These are phyloP conservation scores for Hirtodrosophila trivittata DNA, from an alignment of 2,888 invertebrate species.

Conservation along the genomic window DNA sequence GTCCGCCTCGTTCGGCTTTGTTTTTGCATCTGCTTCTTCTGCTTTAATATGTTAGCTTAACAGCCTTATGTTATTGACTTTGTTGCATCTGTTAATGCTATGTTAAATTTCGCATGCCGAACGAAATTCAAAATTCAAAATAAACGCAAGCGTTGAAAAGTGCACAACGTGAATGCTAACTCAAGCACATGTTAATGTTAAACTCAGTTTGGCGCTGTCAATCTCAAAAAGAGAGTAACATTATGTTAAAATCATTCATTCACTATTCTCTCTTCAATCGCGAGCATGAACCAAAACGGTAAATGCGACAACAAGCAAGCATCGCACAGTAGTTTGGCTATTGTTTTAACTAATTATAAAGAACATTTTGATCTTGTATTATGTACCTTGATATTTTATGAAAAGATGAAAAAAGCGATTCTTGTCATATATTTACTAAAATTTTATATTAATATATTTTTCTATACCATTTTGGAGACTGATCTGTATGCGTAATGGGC, in stretches of 20 bases:
- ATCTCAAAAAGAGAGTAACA: conserved; percentile 13
- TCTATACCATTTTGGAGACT: too few relatives aligned
- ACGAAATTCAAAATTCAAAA: conserved; percentile 8
- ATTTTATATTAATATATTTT: too few relatives aligned
- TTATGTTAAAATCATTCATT: conserved; percentile 24
- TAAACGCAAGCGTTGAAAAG: conserved; percentile 8
- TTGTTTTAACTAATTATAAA: too few relatives aligned
- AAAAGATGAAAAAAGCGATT: too few relatives aligned
- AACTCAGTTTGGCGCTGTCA: conserved; percentile 42
- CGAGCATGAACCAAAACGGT: neutral
- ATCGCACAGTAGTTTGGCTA: conserved; percentile 5
- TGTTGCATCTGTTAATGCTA: conserved; percentile 25
- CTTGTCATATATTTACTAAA: too few relatives aligned
- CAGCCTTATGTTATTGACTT: conserved; percentile 32
- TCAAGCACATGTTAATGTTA: conserved; percentile 33
- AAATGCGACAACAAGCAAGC: conserved; percentile 21
- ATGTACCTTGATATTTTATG: too few relatives aligned
- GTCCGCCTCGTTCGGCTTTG: conserved; percentile 53
- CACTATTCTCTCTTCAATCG: conserved; percentile 5
- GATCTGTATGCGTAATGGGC: too few relatives aligned
- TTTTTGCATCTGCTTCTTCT: conserved; percentile 50
- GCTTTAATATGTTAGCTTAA: conserved; percentile 26
- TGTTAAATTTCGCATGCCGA: conserved; percentile 32
- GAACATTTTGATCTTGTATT: too few relatives aligned
- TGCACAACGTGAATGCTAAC: conserved; percentile 6